These are phyloP conservation scores for Hippocampus comes DNA, from an alignment of 2,113 vertebrate species.

Conservation along the genomic window DNA sequence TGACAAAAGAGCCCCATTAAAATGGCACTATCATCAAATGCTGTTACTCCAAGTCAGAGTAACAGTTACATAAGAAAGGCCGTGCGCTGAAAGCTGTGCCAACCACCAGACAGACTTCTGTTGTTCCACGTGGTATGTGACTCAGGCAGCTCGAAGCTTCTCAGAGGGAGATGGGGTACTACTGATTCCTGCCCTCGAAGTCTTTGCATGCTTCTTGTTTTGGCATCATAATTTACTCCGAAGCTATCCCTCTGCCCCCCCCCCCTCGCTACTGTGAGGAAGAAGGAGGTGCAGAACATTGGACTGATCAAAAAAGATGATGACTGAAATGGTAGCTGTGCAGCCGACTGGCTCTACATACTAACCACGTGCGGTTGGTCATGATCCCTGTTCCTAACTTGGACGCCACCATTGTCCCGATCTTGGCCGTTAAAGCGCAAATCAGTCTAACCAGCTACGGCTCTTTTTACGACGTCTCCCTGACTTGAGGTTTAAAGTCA, in stretches of 20 bases:
- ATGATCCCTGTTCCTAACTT: slow-evolving; percentile 35
- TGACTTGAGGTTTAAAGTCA: slow-evolving; percentile 47
- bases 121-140: slow-evolving; percentile 23
- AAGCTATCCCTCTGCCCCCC: neutral
- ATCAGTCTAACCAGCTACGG: slow-evolving; percentile 43
- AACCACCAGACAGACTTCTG: slow-evolving; percentile 42
- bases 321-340: slow-evolving; percentile 14
- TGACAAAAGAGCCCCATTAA: neutral
- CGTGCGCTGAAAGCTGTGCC: slow-evolving; percentile 12
- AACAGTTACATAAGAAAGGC: neutral
- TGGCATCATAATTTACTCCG: slow-evolving; percentile 44
- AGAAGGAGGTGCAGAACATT: slow-evolving; percentile 9
- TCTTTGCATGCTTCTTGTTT: slow-evolving; percentile 55
- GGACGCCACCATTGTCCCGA: slow-evolving; percentile 27
- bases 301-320: slow-evolving; percentile 27
- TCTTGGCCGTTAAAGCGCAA: slow-evolving; percentile 28
- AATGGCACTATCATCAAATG: slow-evolving; percentile 5
- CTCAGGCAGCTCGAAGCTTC: slow-evolving; percentile 17
- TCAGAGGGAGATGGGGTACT: slow-evolving; percentile 34
- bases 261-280: neutral
- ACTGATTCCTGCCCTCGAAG: slow-evolving; percentile 38
- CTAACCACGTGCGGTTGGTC: no score
- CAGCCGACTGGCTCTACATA: slow-evolving; percentile 18
- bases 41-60: neutral
- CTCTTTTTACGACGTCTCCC: slow-evolving; percentile 39